phyloP scores from a whole-genome alignment of 2,888 invertebrate genomes.

The Ypsolopha scabrella region DNA sequence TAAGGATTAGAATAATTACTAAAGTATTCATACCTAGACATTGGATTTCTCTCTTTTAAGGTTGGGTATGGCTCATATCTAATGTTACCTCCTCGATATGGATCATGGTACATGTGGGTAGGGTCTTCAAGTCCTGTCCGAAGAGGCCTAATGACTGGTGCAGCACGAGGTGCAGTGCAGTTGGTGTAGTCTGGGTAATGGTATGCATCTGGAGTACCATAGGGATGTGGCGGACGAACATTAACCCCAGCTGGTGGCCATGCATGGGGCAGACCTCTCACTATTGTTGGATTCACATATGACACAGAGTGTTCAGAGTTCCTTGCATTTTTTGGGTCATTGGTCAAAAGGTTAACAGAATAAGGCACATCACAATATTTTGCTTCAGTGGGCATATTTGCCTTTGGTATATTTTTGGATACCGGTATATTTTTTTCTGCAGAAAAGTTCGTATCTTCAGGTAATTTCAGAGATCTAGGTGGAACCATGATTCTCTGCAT shows the following conservation, averaged over 20 bases:
- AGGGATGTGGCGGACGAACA: constrained; percentile 35
- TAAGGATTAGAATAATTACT: constrained; percentile 48
- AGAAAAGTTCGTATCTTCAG: constrained; percentile 35
- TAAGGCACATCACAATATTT: constrained; percentile 68
- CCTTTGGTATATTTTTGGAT: constrained; percentile 36
- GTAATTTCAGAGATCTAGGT: constrained; percentile 31
- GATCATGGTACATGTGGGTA: constrained; percentile 39
- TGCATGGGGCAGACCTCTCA: constrained; percentile 32
- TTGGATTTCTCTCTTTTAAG: constrained; percentile 49
- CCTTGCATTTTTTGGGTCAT: constrained; percentile 49
- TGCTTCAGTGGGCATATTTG: constrained; percentile 38
- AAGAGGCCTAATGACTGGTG: constrained; percentile 35
- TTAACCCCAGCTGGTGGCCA: constrained; percentile 39
- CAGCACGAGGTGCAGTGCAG: constrained; percentile 41
- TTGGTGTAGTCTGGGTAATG: constrained; percentile 49
- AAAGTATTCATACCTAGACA: constrained; percentile 59
- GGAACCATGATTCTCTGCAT: constrained; percentile 63
- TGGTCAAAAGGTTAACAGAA: constrained; percentile 39
- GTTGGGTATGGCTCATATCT: constrained; percentile 56
- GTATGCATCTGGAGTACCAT: constrained; percentile 44
- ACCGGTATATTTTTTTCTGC: constrained; percentile 25
- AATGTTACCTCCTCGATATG: constrained; percentile 44
- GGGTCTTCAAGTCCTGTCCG: constrained; percentile 40
- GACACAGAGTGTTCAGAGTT: constrained; percentile 42
- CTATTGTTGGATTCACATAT: constrained; percentile 32